These are phyloP conservation scores for Tortricodes alternella DNA, from an alignment of 2,888 invertebrate genomes.

Conservation along the genomic window DNA sequence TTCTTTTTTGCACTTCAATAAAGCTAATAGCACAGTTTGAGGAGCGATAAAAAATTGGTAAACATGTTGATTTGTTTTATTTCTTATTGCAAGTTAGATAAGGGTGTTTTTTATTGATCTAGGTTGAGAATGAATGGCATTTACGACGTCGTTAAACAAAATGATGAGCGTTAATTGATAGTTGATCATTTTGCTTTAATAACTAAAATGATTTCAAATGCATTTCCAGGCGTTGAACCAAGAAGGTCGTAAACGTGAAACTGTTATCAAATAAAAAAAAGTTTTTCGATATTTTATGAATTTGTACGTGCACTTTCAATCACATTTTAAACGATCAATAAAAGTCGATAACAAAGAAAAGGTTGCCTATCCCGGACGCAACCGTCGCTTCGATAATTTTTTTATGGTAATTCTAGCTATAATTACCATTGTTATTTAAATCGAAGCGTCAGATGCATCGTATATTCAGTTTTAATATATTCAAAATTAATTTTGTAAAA, in stretches of 20 bases:
- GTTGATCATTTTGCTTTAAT: neutral
- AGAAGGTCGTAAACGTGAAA: too few relatives aligned
- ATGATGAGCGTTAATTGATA: neutral
- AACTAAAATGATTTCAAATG: neutral
- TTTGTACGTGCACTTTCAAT: too few relatives aligned
- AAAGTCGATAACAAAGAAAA: neutral
- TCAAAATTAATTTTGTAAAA: slow-evolving; percentile 22
- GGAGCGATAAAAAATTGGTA: neutral
- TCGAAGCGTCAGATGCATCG: slow-evolving; percentile 2
- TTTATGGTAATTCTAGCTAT: slow-evolving; percentile 21
- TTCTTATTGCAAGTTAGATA: neutral
- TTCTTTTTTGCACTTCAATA: neutral
- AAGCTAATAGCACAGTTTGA: neutral
- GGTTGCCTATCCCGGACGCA: slow-evolving; percentile 18
- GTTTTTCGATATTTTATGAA: too few relatives aligned
- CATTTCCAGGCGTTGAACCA: neutral
- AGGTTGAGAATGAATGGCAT: neutral
- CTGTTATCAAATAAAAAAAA: too few relatives aligned
- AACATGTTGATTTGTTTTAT: neutral
- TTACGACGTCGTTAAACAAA: neutral
- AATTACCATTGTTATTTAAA: slow-evolving; percentile 28
- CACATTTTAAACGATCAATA: neutral
- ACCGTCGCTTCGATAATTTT: slow-evolving; percentile 18
- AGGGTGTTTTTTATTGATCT: neutral
- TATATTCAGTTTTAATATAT: slow-evolving; percentile 16